Base-by-base conservation (phyloP, 2,888 invertebrate species). In the Gnatocerus cornutus region DNA sequence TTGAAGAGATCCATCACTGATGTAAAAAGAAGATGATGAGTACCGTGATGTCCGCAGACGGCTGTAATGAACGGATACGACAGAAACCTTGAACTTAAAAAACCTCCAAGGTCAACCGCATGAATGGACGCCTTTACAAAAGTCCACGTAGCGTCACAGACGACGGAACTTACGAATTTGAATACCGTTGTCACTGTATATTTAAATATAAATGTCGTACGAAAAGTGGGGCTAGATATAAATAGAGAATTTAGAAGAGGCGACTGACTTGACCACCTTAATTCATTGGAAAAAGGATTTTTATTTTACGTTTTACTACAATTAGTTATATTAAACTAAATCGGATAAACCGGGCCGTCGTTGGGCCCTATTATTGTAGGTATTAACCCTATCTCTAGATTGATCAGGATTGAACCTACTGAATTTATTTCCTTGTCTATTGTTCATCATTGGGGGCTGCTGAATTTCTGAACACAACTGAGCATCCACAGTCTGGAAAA, bases 401-500 rank as follows among this genome's bases (percentile, higher is more conserved):
- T 33, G 33, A 6, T 33, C 33, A 12, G 30, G 9, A 9, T 39
- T 9, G 39, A 37, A 33, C 0, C 68, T 33, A 12, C 50, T 55
- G 1, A 58, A 58, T 12, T 33, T 55, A 48, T 59, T 46, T 1
- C 37, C n/a, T 12, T 69, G 59, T n/a, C 73, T 72, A 33, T 72
- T 71, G 12, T 56, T 71, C 68, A 74, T 72, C 13, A 68, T n/a
- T 16, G 73, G 74, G 5, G 77, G 77, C 16, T 61, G 16, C 58
- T 74, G 71, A 12, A 84, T 83, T 75, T 85, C 84, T 30, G 73
- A 69, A 71, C 83, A 84, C 10, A 86, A 72, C 33, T 85, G 83
- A n/a, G 83, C 78, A 59, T 85, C 84, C 39, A 87, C 71, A 8
- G 78, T 82, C 86, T 87, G 64, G 65, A 83, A 80, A 69, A 72